Percentiles rank a stretch among this genome's conserved stretches.
Evolutionary conservation across 2,888 invertebrate genomes (phyloP).

Genomic region (Meta bourneti): DNA sequence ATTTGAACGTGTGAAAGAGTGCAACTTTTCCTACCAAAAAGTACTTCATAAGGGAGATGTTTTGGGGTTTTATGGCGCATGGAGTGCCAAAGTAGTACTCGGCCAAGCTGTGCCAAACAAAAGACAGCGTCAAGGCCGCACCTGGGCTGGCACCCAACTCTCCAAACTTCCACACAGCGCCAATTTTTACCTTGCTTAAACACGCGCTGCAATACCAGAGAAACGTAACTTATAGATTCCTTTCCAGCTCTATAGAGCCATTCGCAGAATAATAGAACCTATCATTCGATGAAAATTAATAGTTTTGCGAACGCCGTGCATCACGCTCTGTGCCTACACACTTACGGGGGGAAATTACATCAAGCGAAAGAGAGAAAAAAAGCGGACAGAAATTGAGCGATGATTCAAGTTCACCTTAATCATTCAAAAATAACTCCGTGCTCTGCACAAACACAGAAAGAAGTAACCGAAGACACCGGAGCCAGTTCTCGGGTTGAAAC

Average conservation of each 20-base stretch:
- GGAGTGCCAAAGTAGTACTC: too few relatives aligned
- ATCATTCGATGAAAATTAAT: constrained; percentile 68
- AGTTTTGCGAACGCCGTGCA: constrained; percentile 36
- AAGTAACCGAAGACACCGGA: constrained; percentile 22
- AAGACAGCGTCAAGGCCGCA: too few relatives aligned
- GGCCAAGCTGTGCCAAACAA: too few relatives aligned
- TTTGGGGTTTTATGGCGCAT: too few relatives aligned
- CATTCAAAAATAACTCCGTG: constrained; percentile 62
- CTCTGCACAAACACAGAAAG: constrained; percentile 52
- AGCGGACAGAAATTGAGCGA: constrained; percentile 64
- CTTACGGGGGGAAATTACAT: constrained; percentile 1
- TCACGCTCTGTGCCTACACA: constrained; percentile 30
- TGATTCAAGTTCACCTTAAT: constrained; percentile 61
- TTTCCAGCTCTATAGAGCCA: background rate
- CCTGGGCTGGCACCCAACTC: too few relatives aligned
- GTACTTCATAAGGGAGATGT: too few relatives aligned
- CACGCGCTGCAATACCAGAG: background rate
- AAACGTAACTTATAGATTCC: background rate
- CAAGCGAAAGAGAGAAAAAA: background rate
- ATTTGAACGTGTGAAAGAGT: too few relatives aligned
- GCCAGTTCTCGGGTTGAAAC: background rate
- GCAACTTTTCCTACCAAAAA: too few relatives aligned
- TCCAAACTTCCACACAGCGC: too few relatives aligned
- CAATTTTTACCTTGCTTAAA: too few relatives aligned
- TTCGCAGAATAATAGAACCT: constrained; percentile 12